phyloP scores from a whole-genome alignment of 1,140 invertebrate species.

The Chrysomallon squamiferum region DNA sequence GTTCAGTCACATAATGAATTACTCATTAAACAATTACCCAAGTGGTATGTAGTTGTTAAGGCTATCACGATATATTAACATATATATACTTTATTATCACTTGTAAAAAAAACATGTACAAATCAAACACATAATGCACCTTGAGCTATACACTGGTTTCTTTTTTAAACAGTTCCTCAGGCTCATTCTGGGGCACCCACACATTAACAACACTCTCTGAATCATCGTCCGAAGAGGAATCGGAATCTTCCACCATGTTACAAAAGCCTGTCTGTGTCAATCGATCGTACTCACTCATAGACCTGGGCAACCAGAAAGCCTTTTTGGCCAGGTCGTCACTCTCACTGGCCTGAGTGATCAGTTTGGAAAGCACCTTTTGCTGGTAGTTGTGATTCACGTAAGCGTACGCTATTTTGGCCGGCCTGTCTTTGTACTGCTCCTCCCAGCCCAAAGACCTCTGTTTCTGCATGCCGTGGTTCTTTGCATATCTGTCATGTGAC shows the following conservation, averaged over 20 bases:
- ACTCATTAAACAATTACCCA: too few species aligned
- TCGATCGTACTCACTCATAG: slow-evolving; percentile 46
- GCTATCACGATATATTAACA: too few species aligned
- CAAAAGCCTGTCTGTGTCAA: slow-evolving; percentile 37
- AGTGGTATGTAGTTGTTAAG: too few species aligned
- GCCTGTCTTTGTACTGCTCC: slow-evolving; percentile 42
- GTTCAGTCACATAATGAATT: too few species aligned
- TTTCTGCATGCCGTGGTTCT: slow-evolving; percentile 40
- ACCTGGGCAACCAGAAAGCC: slow-evolving; percentile 50
- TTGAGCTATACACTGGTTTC: slow-evolving; percentile 53
- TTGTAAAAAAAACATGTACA: too few species aligned
- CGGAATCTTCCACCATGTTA: slow-evolving; percentile 41
- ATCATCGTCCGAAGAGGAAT: slow-evolving; percentile 33
- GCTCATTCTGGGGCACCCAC: slow-evolving; percentile 49
- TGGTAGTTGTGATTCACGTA: slow-evolving; percentile 58
- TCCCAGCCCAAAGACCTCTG: slow-evolving; percentile 54
- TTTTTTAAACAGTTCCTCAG: slow-evolving; percentile 47
- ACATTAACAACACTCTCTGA: slow-evolving; percentile 47
- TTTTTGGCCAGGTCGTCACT: slow-evolving; percentile 39
- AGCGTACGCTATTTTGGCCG: slow-evolving; percentile 48
- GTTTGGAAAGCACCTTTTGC: slow-evolving; percentile 52
- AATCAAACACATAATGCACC: too few species aligned
- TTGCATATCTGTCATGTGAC: slow-evolving; percentile 33
- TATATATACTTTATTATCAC: too few species aligned
- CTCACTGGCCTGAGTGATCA: slow-evolving; percentile 39